phyloP scores from a whole-genome alignment of 2,113 vertebrate species.

The Glaucomys volans region DNA sequence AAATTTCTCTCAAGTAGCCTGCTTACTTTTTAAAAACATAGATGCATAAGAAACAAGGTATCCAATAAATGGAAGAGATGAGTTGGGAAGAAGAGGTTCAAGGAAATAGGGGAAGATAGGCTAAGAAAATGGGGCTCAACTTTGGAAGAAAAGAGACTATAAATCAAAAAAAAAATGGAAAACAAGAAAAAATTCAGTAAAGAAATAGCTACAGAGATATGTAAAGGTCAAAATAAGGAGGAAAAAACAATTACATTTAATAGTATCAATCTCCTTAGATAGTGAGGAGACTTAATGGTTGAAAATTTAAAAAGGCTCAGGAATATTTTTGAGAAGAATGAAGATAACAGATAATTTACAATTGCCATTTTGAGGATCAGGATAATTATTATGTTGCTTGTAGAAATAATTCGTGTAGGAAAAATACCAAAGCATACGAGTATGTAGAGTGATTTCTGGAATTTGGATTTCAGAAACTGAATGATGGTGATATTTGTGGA shows the following conservation, averaged over 20 bases:
- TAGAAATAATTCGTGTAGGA: background rate
- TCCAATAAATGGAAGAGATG: background rate
- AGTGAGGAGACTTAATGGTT: background rate
- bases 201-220: background rate
- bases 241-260: background rate
- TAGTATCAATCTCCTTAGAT: background rate
- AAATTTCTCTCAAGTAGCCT: background rate
- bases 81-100: background rate
- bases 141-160: background rate
- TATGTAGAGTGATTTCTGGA: no score
- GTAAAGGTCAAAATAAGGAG: background rate
- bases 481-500: background rate
- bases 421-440: background rate
- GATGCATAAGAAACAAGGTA: background rate
- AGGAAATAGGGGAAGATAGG: background rate
- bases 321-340: background rate
- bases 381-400: background rate
- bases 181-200: background rate
- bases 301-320: background rate
- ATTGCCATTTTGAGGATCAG: background rate
- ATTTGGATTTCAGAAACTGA: no score
- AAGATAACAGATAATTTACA: background rate
- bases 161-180: background rate
- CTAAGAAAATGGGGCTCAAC: background rate
- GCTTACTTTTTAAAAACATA: background rate